A percentile compares a stretch with the other conserved stretches of the same genome.
Evolutionary conservation across 64 coral and sea anemone species (phyloP).

Genomic region (Orbicella faveolata): DNA sequence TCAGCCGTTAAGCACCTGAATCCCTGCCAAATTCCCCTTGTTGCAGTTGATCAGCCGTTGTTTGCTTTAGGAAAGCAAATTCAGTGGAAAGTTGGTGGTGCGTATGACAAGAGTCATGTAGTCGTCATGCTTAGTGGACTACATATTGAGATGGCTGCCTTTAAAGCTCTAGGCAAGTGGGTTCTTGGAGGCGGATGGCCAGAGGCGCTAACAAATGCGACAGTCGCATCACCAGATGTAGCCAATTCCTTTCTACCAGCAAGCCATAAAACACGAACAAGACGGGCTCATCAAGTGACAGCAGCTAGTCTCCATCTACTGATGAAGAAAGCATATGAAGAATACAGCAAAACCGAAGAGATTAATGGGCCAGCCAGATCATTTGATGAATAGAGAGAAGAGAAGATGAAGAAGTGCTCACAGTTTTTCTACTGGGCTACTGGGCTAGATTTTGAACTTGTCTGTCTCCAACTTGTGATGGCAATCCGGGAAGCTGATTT

Average conservation of each 20-base stretch:
- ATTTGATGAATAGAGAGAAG: constrained; percentile 39
- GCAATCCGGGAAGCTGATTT: constrained; percentile 44
- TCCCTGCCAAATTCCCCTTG: constrained; percentile 40
- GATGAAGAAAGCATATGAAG: constrained; percentile 37
- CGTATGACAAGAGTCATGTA: constrained; percentile 18
- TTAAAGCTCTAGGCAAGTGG: constrained; percentile 52
- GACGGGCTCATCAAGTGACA: constrained; percentile 51
- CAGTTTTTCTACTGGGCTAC: constrained; percentile 53
- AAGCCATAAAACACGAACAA: constrained; percentile 21
- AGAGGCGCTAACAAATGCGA: constrained; percentile 7
- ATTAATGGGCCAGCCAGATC: not conserved
- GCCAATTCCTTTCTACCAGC: constrained; percentile 43
- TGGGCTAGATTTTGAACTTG: constrained; percentile 42
- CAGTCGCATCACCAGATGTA: constrained; percentile 2
- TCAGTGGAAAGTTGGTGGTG: constrained; percentile 18
- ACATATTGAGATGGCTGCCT: constrained; percentile 51
- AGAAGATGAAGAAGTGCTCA: not conserved
- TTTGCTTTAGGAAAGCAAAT: constrained; percentile 63
- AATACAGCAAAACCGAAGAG: constrained; percentile 8
- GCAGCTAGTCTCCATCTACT: constrained; percentile 54
- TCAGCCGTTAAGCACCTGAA: constrained; percentile 26
- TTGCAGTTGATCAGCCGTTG: constrained; percentile 47
- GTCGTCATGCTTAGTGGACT: constrained; percentile 49
- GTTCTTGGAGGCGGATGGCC: constrained; percentile 28
- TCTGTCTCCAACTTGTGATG: constrained; percentile 40